Evolutionary conservation across 2,797 vertebrate species (phyloP), one percentile per base, ranked within the genome.

Genomic region (Falco columbarius): DNA sequence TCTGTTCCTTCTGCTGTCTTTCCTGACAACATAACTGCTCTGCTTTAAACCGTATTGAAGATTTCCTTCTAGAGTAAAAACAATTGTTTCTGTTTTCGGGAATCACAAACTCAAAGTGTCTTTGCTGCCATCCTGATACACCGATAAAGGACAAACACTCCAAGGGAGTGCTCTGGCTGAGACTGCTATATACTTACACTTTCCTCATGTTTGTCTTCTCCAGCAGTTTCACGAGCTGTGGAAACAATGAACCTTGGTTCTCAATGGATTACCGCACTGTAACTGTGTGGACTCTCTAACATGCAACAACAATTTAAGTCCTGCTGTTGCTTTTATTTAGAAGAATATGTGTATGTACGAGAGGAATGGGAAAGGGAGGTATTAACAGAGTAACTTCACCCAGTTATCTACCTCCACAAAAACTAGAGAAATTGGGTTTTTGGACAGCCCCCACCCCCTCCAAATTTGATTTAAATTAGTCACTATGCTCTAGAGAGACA

Each of bases 361-460:
- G 18, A 85, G 22, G n/a, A 34, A 27, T 17, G 21, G 32, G 26
- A 82, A 82, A 80, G 29, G 13, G 29, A 55, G 16, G 32, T 36
- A 36, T 17, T 54, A 66, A 66, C 40, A 65, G 10, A 85, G 16
- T 34, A 71, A 75, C 18, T 93, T 36, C 6, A 66, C 20, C 9
- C 40, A 77, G 58, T n/a, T 61, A 42, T 12, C 20, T 34, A 26
- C 20, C 36, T 36, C 63, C 13, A 81, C 17, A 40, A 92, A 86
- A 92, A 34, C 51, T 40, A 46, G 32, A 79, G 34, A 46, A 46
- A 76, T 66, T 46, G 44, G 19, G 38, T 42, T 55, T 93, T 67
- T 40, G 20, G 52, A 68, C 18, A 49, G 2, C 1, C 12, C 16
- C 5, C 4, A 24, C 2, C 1, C 14, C 13, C 24, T 59, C 20